Percentiles rank a stretch among this genome's conserved stretches.
Conservation (phyloP, 2,113 vertebrate species). For the Brachyistius frenatus region DNA sequence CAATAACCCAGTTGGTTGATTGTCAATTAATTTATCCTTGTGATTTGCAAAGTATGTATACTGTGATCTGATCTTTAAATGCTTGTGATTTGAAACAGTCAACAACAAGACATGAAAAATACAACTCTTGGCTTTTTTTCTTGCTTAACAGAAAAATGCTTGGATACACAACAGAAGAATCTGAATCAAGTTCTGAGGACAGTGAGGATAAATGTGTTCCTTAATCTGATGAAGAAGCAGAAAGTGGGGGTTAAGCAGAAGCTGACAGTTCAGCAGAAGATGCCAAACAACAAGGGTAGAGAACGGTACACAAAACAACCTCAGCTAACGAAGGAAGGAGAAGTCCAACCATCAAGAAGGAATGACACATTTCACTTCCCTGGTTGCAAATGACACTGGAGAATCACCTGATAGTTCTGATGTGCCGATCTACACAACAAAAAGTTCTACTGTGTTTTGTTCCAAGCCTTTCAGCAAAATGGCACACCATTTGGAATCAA, state of each 20-base stretch:
- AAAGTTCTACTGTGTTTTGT: not conserved
- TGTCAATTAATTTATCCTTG: too few relatives aligned
- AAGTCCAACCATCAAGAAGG: not conserved
- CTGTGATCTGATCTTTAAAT: not conserved
- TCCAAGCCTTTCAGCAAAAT: constrained; percentile 24
- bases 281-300: not conserved
- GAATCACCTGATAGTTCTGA: not conserved
- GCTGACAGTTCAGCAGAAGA: not conserved
- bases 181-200: not conserved
- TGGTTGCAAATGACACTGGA: not conserved
- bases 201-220: not conserved
- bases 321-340: not conserved
- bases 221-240: too few relatives aligned
- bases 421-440: not conserved
- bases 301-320: not conserved
- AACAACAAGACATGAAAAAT: not conserved
- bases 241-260: too few relatives aligned
- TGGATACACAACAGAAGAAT: not conserved
- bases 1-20: too few relatives aligned
- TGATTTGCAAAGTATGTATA: too few relatives aligned
- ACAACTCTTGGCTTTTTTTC: not conserved
- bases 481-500: constrained; percentile 4
- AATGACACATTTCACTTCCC: not conserved
- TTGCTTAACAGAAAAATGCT: constrained; percentile 4
- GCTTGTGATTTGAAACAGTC: not conserved